phyloP scores from a whole-genome alignment of 2,888 invertebrate species.

The Hedychridium roseum region DNA sequence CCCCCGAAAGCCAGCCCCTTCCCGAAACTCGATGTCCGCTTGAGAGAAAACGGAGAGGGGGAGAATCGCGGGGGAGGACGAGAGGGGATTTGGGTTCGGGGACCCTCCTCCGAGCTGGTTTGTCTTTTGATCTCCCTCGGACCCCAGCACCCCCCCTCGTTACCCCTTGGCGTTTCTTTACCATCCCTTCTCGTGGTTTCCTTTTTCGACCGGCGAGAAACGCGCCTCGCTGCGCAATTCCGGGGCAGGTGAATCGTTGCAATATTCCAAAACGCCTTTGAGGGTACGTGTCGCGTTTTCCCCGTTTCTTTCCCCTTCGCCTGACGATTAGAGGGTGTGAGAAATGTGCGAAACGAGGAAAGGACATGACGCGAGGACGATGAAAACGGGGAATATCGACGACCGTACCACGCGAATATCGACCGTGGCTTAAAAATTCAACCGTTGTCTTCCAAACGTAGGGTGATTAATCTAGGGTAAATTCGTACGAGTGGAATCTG shows the following conservation, averaged over 20 bases:
- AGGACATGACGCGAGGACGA: no score
- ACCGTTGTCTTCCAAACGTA: slow-evolving; percentile 49
- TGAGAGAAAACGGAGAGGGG: neutral
- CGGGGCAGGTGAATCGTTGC: slow-evolving; percentile 55
- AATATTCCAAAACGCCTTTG: slow-evolving; percentile 51
- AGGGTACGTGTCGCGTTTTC: neutral
- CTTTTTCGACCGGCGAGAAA: slow-evolving; percentile 9
- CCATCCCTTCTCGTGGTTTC: slow-evolving; percentile 3
- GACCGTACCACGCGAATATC: slow-evolving; percentile 25
- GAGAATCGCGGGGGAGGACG: neutral
- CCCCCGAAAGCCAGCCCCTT: no score
- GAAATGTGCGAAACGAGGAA: no score
- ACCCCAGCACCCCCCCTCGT: neutral
- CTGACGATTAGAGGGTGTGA: no score
- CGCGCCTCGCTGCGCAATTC: slow-evolving; percentile 16
- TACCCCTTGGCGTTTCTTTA: neutral
- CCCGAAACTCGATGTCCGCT: no score
- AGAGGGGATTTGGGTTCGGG: slow-evolving; percentile 1
- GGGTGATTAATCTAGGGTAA: slow-evolving; percentile 2
- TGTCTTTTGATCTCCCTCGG: slow-evolving; percentile 35
- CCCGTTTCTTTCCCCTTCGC: slow-evolving; percentile 24
- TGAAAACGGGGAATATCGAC: slow-evolving; percentile 18
- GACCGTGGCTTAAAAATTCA: slow-evolving; percentile 31
- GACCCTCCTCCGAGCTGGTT: slow-evolving; percentile 22
- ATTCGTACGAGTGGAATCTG: neutral